Conservation (phyloP, 2,113 vertebrate genomes). For the Lamprologus callipterus region DNA sequence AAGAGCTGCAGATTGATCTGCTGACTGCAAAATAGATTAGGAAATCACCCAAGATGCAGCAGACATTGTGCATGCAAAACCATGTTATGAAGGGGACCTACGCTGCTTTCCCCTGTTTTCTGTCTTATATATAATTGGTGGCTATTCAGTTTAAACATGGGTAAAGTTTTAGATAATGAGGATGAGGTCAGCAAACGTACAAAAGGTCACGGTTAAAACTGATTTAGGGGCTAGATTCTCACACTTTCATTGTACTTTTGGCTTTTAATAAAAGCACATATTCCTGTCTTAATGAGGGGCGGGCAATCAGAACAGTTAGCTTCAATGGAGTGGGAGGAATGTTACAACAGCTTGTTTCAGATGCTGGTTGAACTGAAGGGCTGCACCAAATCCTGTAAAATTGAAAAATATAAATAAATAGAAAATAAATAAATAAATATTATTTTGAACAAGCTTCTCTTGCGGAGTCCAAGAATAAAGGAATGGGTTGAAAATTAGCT, state of each 20-base stretch:
- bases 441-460: neutral
- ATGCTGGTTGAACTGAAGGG: neutral
- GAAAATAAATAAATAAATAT: neutral
- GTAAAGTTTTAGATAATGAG: neutral
- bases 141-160: neutral
- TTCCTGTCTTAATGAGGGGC: neutral
- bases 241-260: neutral
- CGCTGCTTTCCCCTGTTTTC: neutral
- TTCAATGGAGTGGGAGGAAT: neutral
- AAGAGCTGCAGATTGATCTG: neutral
- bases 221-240: neutral
- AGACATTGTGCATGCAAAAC: neutral
- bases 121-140: neutral
- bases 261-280: neutral
- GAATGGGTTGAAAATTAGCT: neutral
- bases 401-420: fast-evolving
- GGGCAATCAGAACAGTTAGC: neutral
- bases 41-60: neutral
- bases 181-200: neutral
- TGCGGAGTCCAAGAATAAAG: neutral
- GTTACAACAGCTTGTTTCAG: neutral
- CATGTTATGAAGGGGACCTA: neutral
- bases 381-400: neutral
- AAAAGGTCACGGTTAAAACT: neutral
- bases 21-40: neutral